phyloP scores from a whole-genome alignment of 2,888 invertebrate species.

The Nephrocerus scutellatus region DNA sequence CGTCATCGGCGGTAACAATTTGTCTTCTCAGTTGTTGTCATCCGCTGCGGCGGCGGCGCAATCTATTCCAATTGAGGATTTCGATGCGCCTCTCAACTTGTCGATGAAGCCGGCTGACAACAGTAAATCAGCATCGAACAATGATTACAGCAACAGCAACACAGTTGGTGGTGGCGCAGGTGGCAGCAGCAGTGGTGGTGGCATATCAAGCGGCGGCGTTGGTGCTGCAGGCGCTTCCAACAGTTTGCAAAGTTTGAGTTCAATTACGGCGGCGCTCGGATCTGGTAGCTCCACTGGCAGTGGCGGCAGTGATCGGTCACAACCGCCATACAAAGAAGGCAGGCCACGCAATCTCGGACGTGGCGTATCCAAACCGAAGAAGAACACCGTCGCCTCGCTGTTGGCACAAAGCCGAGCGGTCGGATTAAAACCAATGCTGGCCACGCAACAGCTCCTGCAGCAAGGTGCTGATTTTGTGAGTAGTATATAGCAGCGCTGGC shows the following conservation, averaged over 20 bases:
- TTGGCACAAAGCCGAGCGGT: slow-evolving; percentile 79
- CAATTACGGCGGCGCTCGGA: slow-evolving; percentile 46
- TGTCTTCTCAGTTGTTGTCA: slow-evolving; percentile 17
- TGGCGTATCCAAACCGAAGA: slow-evolving; percentile 85
- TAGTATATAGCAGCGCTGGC: too few species aligned
- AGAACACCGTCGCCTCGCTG: slow-evolving; percentile 84
- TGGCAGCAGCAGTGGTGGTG: slow-evolving; percentile 12
- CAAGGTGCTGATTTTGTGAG: slow-evolving; percentile 50
- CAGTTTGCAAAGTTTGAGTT: slow-evolving; percentile 46
- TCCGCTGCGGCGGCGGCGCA: slow-evolving; percentile 32
- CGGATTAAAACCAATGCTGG: slow-evolving; percentile 69
- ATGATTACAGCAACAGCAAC: slow-evolving; percentile 26
- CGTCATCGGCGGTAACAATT: slow-evolving; percentile 13
- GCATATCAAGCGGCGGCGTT: slow-evolving; percentile 14
- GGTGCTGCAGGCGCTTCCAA: slow-evolving; percentile 31
- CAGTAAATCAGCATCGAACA: slow-evolving; percentile 24
- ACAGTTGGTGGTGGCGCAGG: slow-evolving; percentile 9
- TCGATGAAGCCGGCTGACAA: slow-evolving; percentile 63
- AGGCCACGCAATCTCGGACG: slow-evolving; percentile 76
- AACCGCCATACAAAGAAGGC: slow-evolving; percentile 57
- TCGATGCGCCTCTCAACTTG: slow-evolving; percentile 74
- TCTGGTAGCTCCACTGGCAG: slow-evolving; percentile 30
- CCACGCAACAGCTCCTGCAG: slow-evolving; percentile 58
- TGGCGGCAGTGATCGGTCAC: slow-evolving; percentile 26
- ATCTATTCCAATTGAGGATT: slow-evolving; percentile 51